phyloP scores from a whole-genome alignment of 2,888 invertebrate genomes.

The Metacarcinus magister region DNA sequence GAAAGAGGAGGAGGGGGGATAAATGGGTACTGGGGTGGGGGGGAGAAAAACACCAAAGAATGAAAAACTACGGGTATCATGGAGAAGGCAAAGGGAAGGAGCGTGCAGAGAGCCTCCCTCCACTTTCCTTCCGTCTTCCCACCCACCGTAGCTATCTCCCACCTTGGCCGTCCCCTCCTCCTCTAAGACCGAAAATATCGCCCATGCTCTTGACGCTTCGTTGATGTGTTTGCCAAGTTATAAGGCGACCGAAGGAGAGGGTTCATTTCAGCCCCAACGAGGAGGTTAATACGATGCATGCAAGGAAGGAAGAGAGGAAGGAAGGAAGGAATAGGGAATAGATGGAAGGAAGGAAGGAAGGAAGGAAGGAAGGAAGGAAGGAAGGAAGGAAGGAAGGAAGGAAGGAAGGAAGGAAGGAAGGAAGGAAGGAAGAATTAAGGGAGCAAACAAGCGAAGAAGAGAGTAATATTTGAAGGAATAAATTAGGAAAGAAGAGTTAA shows the following conservation, averaged over 20 bases:
- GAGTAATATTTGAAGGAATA: not conserved
- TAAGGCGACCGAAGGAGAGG: not conserved
- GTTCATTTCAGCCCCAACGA: not conserved
- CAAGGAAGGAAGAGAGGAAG: not conserved
- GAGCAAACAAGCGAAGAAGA: not conserved
- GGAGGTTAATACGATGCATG: not conserved
- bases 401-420: not conserved
- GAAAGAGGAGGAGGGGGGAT: not conserved
- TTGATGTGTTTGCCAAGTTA: slow-evolving; percentile 13
- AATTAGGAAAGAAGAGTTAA: not conserved
- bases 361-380: not conserved
- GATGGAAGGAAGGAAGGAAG: not conserved
- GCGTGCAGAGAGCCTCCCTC: not conserved
- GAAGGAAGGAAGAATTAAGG: not conserved
- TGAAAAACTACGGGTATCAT: not conserved
- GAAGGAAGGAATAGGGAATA: not conserved
- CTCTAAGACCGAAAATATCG: not conserved
- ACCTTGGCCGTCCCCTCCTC: not conserved
- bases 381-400: not conserved
- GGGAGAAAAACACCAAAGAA: not conserved
- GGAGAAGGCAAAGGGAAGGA: not conserved
- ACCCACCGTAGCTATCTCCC: not conserved
- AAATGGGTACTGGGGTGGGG: not conserved
- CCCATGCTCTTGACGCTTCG: not conserved
- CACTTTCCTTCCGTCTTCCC: not conserved